Evolutionary conservation across 2,888 invertebrate genomes (phyloP).

Genomic region (Rosalia funebris): DNA sequence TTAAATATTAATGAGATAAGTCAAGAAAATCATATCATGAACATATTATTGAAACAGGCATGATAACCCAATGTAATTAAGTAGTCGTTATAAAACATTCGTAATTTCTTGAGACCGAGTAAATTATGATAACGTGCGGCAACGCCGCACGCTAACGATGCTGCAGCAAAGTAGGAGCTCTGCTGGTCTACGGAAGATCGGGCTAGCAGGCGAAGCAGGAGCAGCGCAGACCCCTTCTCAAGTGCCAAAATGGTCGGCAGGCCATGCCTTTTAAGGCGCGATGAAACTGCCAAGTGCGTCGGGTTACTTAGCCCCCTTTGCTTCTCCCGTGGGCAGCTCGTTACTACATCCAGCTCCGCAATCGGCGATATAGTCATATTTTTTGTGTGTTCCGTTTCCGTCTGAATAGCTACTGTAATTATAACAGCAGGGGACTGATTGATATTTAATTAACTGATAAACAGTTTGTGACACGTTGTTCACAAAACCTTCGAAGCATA

Average conservation of each 20-base stretch:
- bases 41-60: too few relatives aligned
- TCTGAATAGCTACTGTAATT: conserved; percentile 18
- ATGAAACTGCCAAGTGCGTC: conserved; percentile 63
- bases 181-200: conserved; percentile 10
- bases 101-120: too few relatives aligned
- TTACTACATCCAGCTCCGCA: conserved; percentile 27
- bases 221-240: conserved; percentile 60
- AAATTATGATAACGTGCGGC: conserved; percentile 1
- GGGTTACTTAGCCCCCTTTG: conserved; percentile 50
- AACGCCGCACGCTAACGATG: conserved; percentile 3
- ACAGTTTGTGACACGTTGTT: conserved; percentile 1
- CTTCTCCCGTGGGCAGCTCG: conserved; percentile 35
- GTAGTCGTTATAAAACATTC: too few relatives aligned
- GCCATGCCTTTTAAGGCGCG: conserved; percentile 64
- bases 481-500: too few relatives aligned
- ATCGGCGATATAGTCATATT: conserved; percentile 35
- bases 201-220: conserved; percentile 14
- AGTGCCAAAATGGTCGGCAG: conserved; percentile 52
- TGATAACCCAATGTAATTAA: too few relatives aligned
- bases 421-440: conserved; percentile 4
- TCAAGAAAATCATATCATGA: too few relatives aligned
- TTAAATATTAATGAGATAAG: too few relatives aligned
- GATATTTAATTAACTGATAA: conserved; percentile 1
- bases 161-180: conserved; percentile 17
- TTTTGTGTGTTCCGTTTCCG: conserved; percentile 41